Percentiles rank a stretch among this genome's conserved stretches.
phyloP scores from a whole-genome alignment of 1,140 invertebrate genomes.

The Macrotrachela quadricornifera region DNA sequence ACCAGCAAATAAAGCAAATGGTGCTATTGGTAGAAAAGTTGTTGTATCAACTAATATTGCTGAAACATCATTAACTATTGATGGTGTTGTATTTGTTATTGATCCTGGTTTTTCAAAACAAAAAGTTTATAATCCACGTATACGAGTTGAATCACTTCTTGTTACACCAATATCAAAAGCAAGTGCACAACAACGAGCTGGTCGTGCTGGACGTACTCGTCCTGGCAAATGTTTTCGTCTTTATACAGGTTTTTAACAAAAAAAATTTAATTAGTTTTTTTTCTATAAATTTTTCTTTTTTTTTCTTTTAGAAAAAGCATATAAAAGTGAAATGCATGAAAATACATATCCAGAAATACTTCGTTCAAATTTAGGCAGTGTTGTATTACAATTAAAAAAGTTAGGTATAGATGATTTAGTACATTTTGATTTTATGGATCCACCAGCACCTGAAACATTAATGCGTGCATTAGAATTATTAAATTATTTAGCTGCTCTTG shows the following conservation, averaged over 20 bases:
- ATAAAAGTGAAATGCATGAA: constrained; percentile 96
- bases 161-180: constrained; percentile 98
- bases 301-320: constrained; percentile 98
- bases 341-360: constrained; percentile 98
- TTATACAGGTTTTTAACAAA: no score
- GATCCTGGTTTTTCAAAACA: constrained; percentile 99
- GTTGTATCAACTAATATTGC: constrained; percentile 98
- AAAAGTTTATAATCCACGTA: constrained; percentile 89
- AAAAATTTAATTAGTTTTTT: no score
- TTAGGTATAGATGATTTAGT: constrained; percentile 96
- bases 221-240: constrained; percentile 95
- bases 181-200: constrained; percentile 91
- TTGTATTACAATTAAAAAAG: constrained; percentile 93
- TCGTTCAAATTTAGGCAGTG: constrained; percentile 78
- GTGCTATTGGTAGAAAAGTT: constrained; percentile 75
- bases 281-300: no score
- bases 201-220: constrained; percentile 77
- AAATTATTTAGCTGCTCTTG: constrained; percentile 84
- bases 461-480: constrained; percentile 92
- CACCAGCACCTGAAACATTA: constrained; percentile 95
- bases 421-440: constrained; percentile 99
- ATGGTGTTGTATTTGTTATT: constrained; percentile 99
- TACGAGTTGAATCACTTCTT: constrained; percentile 82
- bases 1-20: constrained; percentile 61
- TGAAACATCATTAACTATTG: constrained; percentile 94